phyloP scores from a whole-genome alignment of 2,888 invertebrate genomes.

The Melinopterus prodromus region DNA sequence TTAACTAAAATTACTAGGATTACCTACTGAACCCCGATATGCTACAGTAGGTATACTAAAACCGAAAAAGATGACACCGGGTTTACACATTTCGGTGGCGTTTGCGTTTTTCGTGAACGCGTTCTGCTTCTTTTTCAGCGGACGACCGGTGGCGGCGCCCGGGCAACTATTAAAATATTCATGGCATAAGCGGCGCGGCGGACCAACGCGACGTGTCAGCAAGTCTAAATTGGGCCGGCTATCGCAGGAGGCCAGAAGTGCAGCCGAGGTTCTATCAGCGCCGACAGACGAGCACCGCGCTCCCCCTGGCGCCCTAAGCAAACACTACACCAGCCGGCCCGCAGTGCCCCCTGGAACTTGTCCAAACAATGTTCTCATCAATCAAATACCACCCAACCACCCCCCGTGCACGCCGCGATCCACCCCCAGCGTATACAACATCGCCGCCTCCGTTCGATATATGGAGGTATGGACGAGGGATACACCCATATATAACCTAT shows the following conservation, averaged over 20 bases:
- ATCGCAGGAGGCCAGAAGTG: constrained; percentile 42
- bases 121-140: neutral
- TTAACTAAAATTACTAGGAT: too few relatives aligned
- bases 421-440: constrained; percentile 35
- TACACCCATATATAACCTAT: neutral
- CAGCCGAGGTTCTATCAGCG: constrained; percentile 42
- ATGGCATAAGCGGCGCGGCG: constrained; percentile 15
- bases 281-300: constrained; percentile 44
- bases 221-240: constrained; percentile 42
- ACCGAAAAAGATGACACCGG: constrained; percentile 5
- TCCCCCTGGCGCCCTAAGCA: constrained; percentile 51
- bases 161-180: constrained; percentile 25
- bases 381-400: constrained; percentile 57
- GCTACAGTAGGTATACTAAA: neutral
- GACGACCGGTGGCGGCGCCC: constrained; percentile 10
- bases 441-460: constrained; percentile 19
- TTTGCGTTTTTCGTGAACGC: neutral
- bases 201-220: constrained; percentile 31
- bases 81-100: neutral
- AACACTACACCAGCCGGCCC: constrained; percentile 56
- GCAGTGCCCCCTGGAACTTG: constrained; percentile 53
- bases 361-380: constrained; percentile 59
- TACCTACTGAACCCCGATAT: too few relatives aligned
- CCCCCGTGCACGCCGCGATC: constrained; percentile 43
- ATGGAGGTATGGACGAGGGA: neutral